phyloP scores from a whole-genome alignment of 2,888 invertebrate genomes.

The Nesidiocoris tenuis region DNA sequence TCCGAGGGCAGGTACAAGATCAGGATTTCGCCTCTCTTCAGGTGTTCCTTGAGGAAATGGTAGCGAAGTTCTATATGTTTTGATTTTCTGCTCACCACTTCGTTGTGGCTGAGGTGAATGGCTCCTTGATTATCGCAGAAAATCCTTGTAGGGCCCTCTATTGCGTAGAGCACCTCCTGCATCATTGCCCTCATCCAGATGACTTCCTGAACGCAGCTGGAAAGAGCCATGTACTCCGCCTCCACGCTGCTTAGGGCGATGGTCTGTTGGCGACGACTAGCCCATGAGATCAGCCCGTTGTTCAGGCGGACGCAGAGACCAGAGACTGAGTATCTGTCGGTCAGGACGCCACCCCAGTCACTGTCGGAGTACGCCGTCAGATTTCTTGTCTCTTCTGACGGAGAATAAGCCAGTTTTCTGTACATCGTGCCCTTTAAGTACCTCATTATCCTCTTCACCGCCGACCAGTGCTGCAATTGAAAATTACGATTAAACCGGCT shows the following conservation, averaged over 20 bases:
- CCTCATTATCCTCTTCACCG: neutral
- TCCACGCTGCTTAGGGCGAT: conserved; percentile 19
- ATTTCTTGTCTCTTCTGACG: neutral
- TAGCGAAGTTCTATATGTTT: conserved; percentile 14
- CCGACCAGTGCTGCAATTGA: conserved; percentile 4
- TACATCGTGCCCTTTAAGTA: neutral
- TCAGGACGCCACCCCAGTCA: neutral
- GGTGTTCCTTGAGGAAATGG: neutral
- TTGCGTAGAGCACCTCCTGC: neutral
- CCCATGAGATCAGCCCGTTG: neutral
- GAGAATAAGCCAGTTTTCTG: neutral
- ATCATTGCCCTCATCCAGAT: conserved; percentile 3
- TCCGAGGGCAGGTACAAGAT: neutral
- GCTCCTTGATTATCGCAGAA: conserved; percentile 9
- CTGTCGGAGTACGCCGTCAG: neutral
- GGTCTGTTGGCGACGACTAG: neutral
- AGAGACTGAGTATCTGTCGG: neutral
- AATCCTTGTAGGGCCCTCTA: neutral
- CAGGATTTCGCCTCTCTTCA: neutral
- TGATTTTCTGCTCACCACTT: neutral
- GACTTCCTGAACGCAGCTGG: neutral
- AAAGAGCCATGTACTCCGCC: conserved; percentile 6
- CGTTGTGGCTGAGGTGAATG: neutral
- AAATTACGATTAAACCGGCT: neutral
- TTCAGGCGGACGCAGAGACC: neutral